phyloP scores from a whole-genome alignment of 2,888 invertebrate species.

The Cataglyphis cursor region DNA sequence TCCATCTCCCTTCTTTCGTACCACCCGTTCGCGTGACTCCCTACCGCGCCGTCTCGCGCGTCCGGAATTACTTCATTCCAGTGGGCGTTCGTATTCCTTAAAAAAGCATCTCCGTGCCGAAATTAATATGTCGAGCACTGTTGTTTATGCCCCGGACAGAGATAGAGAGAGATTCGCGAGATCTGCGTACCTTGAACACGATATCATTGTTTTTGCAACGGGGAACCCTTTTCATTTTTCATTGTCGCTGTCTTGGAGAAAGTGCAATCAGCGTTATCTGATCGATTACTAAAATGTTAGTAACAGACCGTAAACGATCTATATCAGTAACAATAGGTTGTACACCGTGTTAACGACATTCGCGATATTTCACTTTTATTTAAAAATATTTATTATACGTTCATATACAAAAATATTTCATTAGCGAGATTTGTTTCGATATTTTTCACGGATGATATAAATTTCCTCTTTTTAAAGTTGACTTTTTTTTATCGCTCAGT shows the following conservation, averaged over 20 bases:
- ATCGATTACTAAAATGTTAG: not conserved
- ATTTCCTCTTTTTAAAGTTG: not conserved
- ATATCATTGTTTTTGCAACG: not conserved
- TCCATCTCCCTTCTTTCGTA: constrained; percentile 39
- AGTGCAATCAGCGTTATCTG: constrained; percentile 3
- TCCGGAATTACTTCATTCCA: constrained; percentile 51
- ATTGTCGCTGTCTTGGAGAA: not conserved
- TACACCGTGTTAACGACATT: not conserved
- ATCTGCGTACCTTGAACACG: constrained; percentile 10
- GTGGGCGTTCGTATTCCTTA: constrained; percentile 50
- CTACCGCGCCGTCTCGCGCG: constrained; percentile 26
- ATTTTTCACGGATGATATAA: not conserved
- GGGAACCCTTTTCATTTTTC: constrained; percentile 2
- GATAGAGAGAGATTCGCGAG: constrained; percentile 4
- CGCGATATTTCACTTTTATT: constrained; percentile 5
- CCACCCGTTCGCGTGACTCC: constrained; percentile 46
- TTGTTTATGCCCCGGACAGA: constrained; percentile 21
- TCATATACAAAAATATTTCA: not conserved
- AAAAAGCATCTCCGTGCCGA: constrained; percentile 50
- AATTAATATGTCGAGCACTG: constrained; percentile 38
- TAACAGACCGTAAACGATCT: not conserved
- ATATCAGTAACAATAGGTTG: not conserved
- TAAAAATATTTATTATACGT: not conserved
- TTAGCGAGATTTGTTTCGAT: not conserved
- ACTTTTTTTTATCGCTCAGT: not conserved